Evolutionary conservation across 2,113 vertebrate species (phyloP), one percentile per base, ranked within the genome.

Genomic region (Oreochromis niloticus): DNA sequence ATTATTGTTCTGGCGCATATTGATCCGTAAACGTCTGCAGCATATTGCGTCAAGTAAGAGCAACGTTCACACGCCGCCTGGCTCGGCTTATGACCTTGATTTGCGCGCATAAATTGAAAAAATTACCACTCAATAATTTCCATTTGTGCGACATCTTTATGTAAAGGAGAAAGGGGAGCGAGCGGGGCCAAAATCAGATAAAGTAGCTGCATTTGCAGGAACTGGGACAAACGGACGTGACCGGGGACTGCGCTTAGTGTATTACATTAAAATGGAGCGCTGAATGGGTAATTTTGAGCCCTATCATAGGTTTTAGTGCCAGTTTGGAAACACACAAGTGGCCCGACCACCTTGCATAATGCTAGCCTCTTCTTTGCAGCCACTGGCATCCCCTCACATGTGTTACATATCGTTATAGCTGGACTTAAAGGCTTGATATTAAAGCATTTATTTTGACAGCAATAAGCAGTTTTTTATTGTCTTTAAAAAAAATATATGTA

Each of bases 21-120:
- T 96, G 98, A 98, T 98, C 97, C 90, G 93, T 54, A 93, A 96
- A 96, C 96, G 97, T 97, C 97, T 97, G 97, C 97, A 96, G 97
- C 97, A 97, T 96, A 97, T 97, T 96, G 96, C 97, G 97, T 97
- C 96, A 97, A 97, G 97, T 97, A 97, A 97, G 96, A 97, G 86
- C 96, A 97, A 97, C 97, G 97, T 97, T 96, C 95, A 93, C 94
- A 85, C 81, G 90, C 93, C 91, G 94, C 95, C 94, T 95, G 92
- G 93, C 92, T 94, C 93, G 81, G 96, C 94, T 94, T 92, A 90
- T 98, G 97, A 98, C 97, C 98, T 98, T 98, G 97, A 96, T 94
- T 96, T 96, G 95, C 95, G 95, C 94, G 95, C 96, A 96, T 96
- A 96, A 96, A 96, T 92, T 93, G 94, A 94, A 93, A 94, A 95